Conservation (phyloP, 37 sponge, comb jelly and placozoan genomes). For the Ianthella basta region DNA sequence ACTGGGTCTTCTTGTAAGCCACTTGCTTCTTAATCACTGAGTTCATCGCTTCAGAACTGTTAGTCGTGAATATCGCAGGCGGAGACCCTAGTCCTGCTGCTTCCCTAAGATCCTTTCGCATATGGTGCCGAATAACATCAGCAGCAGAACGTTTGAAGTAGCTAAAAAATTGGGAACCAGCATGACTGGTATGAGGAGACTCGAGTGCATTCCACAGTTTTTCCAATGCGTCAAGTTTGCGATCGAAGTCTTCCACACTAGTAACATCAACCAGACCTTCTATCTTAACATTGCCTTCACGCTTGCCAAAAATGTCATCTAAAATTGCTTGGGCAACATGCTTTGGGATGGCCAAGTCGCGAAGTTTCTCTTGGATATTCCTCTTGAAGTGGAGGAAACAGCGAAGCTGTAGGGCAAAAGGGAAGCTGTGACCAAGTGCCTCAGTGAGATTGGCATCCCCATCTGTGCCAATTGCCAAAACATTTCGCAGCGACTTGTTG, state of each 20-base stretch:
- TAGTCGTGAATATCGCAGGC: constrained; percentile 48
- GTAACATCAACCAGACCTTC: constrained; percentile 55
- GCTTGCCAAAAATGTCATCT: constrained; percentile 56
- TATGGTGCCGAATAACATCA: constrained; percentile 22
- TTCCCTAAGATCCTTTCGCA: constrained; percentile 36
- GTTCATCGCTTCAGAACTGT: constrained; percentile 48
- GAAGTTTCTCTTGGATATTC: constrained; percentile 38
- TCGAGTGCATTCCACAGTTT: constrained; percentile 20
- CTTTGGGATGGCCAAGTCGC: constrained; percentile 8
- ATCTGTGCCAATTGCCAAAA: constrained; percentile 49
- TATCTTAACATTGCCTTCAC: neutral
- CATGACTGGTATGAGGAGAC: neutral
- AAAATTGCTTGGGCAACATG: constrained; percentile 36
- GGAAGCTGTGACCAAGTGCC: constrained; percentile 45
- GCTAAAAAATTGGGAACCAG: constrained; percentile 16
- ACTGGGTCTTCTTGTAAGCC: constrained; percentile 40
- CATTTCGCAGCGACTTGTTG: constrained; percentile 26
- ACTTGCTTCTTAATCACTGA: constrained; percentile 48
- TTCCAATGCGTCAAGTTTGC: neutral
- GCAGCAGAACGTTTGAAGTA: constrained; percentile 31
- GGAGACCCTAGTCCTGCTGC: constrained; percentile 52
- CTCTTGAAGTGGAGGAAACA: constrained; percentile 57
- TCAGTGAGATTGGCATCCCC: constrained; percentile 40
- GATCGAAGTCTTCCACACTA: constrained; percentile 30
- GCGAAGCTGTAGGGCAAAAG: constrained; percentile 41